Base-by-base conservation (phyloP, 2,113 vertebrate genomes). In the Zapornia atra region DNA sequence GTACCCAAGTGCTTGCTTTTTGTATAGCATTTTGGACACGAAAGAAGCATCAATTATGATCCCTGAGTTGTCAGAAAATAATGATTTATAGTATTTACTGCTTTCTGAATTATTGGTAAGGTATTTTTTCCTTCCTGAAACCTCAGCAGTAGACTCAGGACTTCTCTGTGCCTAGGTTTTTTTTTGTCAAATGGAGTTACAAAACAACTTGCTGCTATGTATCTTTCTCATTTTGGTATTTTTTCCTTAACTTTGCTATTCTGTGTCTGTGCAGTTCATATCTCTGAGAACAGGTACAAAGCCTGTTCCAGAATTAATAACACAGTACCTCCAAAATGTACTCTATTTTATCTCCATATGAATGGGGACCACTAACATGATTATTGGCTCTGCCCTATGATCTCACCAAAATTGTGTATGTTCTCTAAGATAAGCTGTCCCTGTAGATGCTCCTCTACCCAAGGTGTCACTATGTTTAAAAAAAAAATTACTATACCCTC, bases 161-260 rank as follows among this genome's bases (percentile, higher is more conserved):
- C 26, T 92, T 93, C 64, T 86, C 65, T 75, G n/a, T 77, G 36
- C 38, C 65, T 70, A 11, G 60, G 65, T 89, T 91, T 89, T 85
- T 69, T 89, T 91, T 89, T 85, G 77, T 86, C 59, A 82, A 87
- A 91, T 33, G 63, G n/a, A 73, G 63, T 88, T 93, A 65, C 65
- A 88, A 93, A 59, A 44, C 36, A 66, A 61, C 16, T 50, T 51
- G 36, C 24, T 21, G 5, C 64, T 73, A 15, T 72, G 24, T 46
- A 56, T 59, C n/a, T 89, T 63, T 29, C 5, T 38, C 1, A 5
- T 75, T 87, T 76, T 69, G 14, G 14, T 40, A 46, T 53, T 24
- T 59, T 82, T 77, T 73, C 44, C 54, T 33, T 59, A 38, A 36
- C 26, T 69, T 63, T 69, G 12, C 36, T 46, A 12, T 92, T 91